Evolutionary conservation across 2,113 vertebrate species (phyloP).

Genomic region (Heterotilapia buettikoferi): DNA sequence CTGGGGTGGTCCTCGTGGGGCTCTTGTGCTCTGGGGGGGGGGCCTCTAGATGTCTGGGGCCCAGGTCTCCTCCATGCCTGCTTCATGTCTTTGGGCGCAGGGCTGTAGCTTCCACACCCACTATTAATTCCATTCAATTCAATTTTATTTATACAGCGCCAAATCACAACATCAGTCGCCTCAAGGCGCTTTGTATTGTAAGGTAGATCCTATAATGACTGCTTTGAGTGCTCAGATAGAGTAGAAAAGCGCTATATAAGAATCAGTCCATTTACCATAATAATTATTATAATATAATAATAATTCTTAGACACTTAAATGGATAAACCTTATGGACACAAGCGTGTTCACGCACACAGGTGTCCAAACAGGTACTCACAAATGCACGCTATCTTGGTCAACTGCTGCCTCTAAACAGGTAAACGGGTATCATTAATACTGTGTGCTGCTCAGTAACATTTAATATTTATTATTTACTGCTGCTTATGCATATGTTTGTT

Average conservation of each 20-base stretch:
- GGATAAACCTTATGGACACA: background rate
- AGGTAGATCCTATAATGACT: background rate
- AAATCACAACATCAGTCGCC: background rate
- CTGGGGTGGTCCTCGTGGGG: background rate
- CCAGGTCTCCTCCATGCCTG: background rate
- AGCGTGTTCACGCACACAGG: background rate
- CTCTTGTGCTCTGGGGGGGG: background rate
- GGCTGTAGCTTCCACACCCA: background rate
- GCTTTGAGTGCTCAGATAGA: background rate
- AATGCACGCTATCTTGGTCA: background rate
- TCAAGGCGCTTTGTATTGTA: background rate
- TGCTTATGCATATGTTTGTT: too few relatives aligned
- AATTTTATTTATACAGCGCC: background rate
- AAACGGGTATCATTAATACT: too few relatives aligned
- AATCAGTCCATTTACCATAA: background rate
- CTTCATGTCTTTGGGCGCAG: background rate
- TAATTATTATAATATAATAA: background rate
- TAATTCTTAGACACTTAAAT: background rate
- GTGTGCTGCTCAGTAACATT: too few relatives aligned
- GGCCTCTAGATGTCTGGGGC: background rate
- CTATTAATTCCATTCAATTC: background rate
- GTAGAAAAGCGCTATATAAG: background rate
- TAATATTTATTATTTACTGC: too few relatives aligned
- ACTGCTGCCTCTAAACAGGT: too few relatives aligned
- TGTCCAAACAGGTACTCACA: background rate